These are phyloP conservation scores for Plagodis pulveraria DNA, from an alignment of 2,888 invertebrate genomes.

Conservation along the genomic window DNA sequence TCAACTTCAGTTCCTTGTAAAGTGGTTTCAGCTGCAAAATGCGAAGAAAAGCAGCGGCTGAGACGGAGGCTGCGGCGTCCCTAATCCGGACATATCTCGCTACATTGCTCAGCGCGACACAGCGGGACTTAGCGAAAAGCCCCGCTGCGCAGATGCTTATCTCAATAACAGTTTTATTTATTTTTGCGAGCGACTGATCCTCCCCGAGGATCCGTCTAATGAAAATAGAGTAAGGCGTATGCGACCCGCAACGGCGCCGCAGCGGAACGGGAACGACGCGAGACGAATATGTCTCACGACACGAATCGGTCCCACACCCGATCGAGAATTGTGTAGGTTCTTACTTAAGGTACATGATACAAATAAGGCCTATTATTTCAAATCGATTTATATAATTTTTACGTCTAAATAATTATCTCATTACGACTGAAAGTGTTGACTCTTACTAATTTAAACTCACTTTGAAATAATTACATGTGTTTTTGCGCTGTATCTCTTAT, in stretches of 20 bases:
- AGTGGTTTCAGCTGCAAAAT: constrained; percentile 74
- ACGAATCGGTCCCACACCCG: constrained; percentile 8
- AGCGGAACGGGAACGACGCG: constrained; percentile 14
- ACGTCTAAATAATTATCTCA: too few species aligned
- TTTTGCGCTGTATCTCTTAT: too few species aligned
- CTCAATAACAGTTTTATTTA: constrained; percentile 85
- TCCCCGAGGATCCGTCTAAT: constrained; percentile 75
- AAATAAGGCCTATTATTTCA: too few species aligned
- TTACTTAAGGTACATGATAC: too few species aligned
- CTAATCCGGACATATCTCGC: constrained; percentile 83
- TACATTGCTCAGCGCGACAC: constrained; percentile 82
- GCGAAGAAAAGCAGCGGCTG: constrained; percentile 57
- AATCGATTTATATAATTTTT: too few species aligned
- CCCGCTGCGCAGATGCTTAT: constrained; percentile 81
- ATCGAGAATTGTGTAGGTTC: constrained; percentile 30
- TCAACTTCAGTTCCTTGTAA: constrained; percentile 49
- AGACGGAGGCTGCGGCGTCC: constrained; percentile 59
- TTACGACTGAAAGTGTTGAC: too few species aligned
- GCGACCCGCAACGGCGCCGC: constrained; percentile 45
- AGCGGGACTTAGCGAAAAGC: constrained; percentile 82
- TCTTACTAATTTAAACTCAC: too few species aligned
- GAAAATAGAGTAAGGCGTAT: constrained; percentile 74
- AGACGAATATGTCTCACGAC: constrained; percentile 15
- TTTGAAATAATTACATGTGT: too few species aligned
- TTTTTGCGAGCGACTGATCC: constrained; percentile 82